Percentiles rank a stretch among this genome's conserved stretches.
Evolutionary conservation across 2,113 vertebrate species (phyloP).

Genomic region (Lamprotornis superbus): DNA sequence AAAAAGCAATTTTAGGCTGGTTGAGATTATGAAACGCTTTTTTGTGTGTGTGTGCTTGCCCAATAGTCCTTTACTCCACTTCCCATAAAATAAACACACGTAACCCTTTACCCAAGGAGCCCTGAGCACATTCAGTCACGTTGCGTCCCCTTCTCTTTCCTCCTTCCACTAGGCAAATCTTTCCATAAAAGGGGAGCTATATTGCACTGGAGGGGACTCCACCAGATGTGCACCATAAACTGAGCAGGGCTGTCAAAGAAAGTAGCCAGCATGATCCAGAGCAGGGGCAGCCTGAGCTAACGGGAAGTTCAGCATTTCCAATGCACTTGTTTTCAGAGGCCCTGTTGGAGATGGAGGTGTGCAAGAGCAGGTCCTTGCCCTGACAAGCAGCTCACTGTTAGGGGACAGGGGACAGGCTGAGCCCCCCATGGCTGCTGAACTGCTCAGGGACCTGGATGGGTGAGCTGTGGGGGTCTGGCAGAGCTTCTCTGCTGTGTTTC

Average conservation of each 20-base stretch:
- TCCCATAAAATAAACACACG: constrained; percentile 56
- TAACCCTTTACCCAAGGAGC: constrained; percentile 38
- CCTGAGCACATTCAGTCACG: constrained; percentile 6
- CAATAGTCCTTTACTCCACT: constrained; percentile 49
- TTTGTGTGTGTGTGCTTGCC: constrained; percentile 39
- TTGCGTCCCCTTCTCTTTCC: constrained; percentile 1
- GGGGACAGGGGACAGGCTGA: neutral
- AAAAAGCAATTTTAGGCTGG: constrained; percentile 48
- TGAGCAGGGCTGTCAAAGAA: neutral
- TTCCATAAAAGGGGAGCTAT: constrained; percentile 53
- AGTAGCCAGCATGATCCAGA: neutral
- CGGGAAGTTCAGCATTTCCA: neutral
- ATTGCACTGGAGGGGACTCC: constrained; percentile 23
- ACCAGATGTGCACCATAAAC: constrained; percentile 40
- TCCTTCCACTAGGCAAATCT: constrained; percentile 25
- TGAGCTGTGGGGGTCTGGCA: neutral
- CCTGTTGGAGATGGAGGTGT: neutral
- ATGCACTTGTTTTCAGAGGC: neutral
- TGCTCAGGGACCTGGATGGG: neutral
- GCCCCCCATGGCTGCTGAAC: neutral
- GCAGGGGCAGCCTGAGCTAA: neutral
- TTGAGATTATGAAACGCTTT: constrained; percentile 57
- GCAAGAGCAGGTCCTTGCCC: neutral
- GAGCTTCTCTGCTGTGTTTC: neutral
- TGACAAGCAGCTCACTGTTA: neutral